A percentile compares a stretch with the other conserved stretches of the same genome.
phyloP scores from a whole-genome alignment of 1,140 invertebrate species.

The Papilio polytes region DNA sequence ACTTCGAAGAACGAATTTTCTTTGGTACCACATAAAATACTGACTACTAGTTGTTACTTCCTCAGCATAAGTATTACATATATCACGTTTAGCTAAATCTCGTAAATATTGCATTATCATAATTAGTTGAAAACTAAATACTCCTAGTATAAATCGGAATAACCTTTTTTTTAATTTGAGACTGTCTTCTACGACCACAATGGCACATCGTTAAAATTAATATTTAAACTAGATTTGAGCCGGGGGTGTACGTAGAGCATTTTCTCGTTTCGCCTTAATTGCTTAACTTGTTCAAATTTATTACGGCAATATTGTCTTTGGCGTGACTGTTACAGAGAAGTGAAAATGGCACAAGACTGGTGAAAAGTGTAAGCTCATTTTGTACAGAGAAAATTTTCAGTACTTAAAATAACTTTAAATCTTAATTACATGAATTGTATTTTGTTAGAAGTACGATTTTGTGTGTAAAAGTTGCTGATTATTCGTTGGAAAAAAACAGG shows the following conservation, averaged over 20 bases:
- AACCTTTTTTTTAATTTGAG: not conserved
- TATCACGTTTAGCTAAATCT: too few species aligned
- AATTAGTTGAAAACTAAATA: too few species aligned
- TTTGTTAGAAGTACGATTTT: not conserved
- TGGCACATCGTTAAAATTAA: not conserved
- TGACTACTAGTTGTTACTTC: too few species aligned
- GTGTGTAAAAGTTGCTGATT: not conserved
- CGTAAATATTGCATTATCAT: too few species aligned
- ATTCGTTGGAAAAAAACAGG: not conserved
- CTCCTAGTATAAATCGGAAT: too few species aligned
- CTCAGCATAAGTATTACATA: too few species aligned
- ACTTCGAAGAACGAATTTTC: not conserved
- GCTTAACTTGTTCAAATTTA: conserved; percentile 3
- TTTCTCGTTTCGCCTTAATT: conserved; percentile 10
- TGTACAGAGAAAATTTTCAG: not conserved
- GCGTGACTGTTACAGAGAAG: not conserved
- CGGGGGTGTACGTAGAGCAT: not conserved
- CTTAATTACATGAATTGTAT: not conserved
- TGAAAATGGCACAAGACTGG: not conserved
- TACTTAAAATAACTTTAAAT: not conserved
- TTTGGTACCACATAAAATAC: too few species aligned
- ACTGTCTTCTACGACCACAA: not conserved
- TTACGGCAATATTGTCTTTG: conserved; percentile 1
- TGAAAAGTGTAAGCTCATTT: conserved; percentile 37
- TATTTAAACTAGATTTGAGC: conserved; percentile 8